A percentile compares a stretch with the other conserved stretches of the same genome.
Evolutionary conservation across 2,888 invertebrate genomes (phyloP).

Genomic region (Tetragonisca angustula): DNA sequence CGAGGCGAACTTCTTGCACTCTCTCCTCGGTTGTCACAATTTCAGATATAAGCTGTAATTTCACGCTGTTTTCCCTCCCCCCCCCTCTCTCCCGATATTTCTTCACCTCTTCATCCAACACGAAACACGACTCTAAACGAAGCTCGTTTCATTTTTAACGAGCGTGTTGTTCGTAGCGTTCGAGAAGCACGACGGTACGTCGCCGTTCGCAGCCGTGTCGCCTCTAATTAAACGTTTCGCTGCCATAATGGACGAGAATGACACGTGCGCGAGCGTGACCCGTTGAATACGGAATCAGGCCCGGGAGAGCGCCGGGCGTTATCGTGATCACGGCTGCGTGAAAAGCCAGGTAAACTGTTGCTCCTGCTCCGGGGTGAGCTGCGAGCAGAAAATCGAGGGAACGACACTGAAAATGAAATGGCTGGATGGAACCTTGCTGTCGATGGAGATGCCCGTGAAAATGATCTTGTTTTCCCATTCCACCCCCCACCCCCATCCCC

Average conservation of each 20-base stretch:
- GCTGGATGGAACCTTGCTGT: not conserved
- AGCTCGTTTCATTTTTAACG: not conserved
- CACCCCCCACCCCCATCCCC: too few species aligned
- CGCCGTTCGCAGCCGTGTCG: slow-evolving; percentile 1
- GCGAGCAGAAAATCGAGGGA: slow-evolving; percentile 8
- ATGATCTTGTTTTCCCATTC: not conserved
- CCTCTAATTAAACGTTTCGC: slow-evolving; percentile 58
- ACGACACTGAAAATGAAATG: not conserved
- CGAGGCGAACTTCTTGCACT: too few species aligned
- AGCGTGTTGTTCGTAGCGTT: not conserved
- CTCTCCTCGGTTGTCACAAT: not conserved
- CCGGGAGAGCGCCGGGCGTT: slow-evolving; percentile 4
- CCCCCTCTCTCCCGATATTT: not conserved
- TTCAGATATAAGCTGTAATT: not conserved
- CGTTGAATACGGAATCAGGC: slow-evolving; percentile 51
- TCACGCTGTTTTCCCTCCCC: not conserved
- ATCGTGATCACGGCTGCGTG: slow-evolving; percentile 35
- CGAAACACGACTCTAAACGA: not conserved
- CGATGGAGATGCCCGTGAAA: too few species aligned
- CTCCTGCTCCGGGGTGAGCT: not conserved
- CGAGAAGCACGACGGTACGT: not conserved
- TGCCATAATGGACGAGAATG: slow-evolving; percentile 49
- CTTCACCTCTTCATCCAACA: not conserved
- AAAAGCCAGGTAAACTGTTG: slow-evolving; percentile 51
- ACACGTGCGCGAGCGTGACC: slow-evolving; percentile 18